These are phyloP conservation scores for Lepus europaeus DNA, from an alignment of 2,113 vertebrate genomes.

Conservation along the genomic window DNA sequence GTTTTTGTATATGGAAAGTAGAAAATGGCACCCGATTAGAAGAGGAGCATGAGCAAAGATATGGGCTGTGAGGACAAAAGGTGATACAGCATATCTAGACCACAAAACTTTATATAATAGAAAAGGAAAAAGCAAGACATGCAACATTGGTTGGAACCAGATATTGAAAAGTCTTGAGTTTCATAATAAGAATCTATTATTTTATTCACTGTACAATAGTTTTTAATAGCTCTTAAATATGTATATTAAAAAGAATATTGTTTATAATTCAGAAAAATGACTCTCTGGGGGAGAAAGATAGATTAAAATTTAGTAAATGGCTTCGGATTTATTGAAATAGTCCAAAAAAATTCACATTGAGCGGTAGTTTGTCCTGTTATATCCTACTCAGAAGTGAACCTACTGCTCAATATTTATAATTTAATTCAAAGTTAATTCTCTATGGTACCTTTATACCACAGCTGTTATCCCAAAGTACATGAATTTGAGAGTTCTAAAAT, in stretches of 20 bases:
- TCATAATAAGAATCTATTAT: not conserved
- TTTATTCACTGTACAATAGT: not conserved
- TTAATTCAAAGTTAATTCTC: conserved; percentile 6
- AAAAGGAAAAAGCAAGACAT: not conserved
- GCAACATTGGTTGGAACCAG: not conserved
- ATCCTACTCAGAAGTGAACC: not conserved
- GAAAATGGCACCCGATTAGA: not conserved
- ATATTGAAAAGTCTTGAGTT: conserved; percentile 19
- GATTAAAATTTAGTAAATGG: conserved; percentile 28
- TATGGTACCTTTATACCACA: not conserved
- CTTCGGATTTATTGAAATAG: not conserved
- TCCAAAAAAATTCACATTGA: conserved; percentile 17
- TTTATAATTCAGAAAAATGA: not conserved
- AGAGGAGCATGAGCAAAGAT: not conserved
- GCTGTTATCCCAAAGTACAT: conserved; percentile 7
- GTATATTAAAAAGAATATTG: not conserved
- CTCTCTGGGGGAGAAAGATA: not conserved
- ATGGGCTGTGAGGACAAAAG: not conserved
- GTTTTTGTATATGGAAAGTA: not conserved
- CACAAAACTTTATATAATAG: not conserved
- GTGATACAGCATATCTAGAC: not conserved
- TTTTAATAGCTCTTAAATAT: conserved; percentile 10
- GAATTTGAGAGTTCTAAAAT: conserved; percentile 39
- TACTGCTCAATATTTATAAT: not conserved
- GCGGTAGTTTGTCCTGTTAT: conserved; percentile 15